These are phyloP conservation scores for Thamnaconus septentrionalis DNA, from an alignment of 2,113 vertebrate species.

Conservation along the genomic window DNA sequence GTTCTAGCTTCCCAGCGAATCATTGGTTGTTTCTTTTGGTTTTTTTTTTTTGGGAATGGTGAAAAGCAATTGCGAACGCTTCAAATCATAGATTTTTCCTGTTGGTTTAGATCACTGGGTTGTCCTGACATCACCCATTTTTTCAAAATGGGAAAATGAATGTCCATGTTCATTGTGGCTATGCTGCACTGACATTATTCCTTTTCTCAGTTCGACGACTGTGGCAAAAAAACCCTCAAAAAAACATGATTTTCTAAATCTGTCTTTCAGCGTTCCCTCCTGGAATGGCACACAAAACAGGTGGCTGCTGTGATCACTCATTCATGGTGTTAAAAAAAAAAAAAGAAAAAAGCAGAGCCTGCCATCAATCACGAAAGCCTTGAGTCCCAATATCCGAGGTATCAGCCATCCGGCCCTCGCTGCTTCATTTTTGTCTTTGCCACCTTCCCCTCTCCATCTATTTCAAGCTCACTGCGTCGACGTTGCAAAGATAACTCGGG, in stretches of 20 bases:
- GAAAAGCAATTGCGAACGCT: background rate
- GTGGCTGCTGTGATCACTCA: constrained; percentile 1
- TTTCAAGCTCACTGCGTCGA: background rate
- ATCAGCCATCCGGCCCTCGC: constrained; percentile 6
- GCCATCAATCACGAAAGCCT: constrained; percentile 15
- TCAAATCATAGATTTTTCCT: too few relatives aligned
- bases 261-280: background rate
- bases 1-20: constrained; percentile 28
- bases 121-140: too few relatives aligned
- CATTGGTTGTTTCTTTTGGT: constrained; percentile 8
- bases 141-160: too few relatives aligned
- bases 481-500: background rate
- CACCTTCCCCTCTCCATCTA: background rate
- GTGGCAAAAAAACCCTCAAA: too few relatives aligned
- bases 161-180: too few relatives aligned
- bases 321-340: too few relatives aligned
- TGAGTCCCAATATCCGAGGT: constrained; percentile 8
- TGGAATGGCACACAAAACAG: constrained; percentile 4
- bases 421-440: background rate
- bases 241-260: too few relatives aligned
- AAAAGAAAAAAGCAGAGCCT: background rate
- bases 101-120: too few relatives aligned
- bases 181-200: background rate
- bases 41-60: background rate
- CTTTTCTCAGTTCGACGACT: too few relatives aligned